Evolutionary conservation across 2,797 vertebrate genomes (phyloP).

Genomic region (Sphenodon punctatus): DNA sequence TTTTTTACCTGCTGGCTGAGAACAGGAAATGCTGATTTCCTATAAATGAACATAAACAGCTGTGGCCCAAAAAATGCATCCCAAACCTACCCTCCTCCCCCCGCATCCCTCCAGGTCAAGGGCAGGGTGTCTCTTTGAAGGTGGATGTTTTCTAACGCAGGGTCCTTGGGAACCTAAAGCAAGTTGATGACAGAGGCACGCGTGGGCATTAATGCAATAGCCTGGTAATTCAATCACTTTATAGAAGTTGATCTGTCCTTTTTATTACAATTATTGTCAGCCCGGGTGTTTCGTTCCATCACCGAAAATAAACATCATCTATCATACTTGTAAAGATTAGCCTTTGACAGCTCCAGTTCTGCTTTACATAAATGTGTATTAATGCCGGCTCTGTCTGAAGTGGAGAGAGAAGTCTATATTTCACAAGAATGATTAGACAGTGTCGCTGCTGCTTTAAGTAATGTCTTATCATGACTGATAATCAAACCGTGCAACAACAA

Average conservation of each 20-base stretch:
- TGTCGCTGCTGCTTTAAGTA: conserved; percentile 81
- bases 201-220: conserved; percentile 91
- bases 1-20: not conserved
- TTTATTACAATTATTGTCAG: conserved; percentile 98
- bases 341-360: conserved; percentile 86
- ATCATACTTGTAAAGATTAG: conserved; percentile 98
- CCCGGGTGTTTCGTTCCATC: conserved; percentile 94
- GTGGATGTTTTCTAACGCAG: conserved; percentile 75
- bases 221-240: conserved; percentile 96
- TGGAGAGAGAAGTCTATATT: conserved; percentile 80
- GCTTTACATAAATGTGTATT: conserved; percentile 94
- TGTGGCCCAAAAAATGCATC: not conserved
- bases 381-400: conserved; percentile 80
- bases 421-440: conserved; percentile 84
- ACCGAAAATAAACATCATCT: conserved; percentile 98
- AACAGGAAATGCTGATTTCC: not conserved
- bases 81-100: not conserved
- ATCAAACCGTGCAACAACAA: conserved; percentile 70
- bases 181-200: conserved; percentile 75
- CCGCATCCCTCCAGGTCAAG: conserved; percentile 72
- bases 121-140: conserved; percentile 78
- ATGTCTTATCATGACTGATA: conserved; percentile 81
- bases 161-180: conserved; percentile 66
- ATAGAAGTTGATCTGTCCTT: conserved; percentile 94
- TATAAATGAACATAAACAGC: not conserved